phyloP scores from a whole-genome alignment of 2,797 vertebrate species.

The Sebastes steindachneri region DNA sequence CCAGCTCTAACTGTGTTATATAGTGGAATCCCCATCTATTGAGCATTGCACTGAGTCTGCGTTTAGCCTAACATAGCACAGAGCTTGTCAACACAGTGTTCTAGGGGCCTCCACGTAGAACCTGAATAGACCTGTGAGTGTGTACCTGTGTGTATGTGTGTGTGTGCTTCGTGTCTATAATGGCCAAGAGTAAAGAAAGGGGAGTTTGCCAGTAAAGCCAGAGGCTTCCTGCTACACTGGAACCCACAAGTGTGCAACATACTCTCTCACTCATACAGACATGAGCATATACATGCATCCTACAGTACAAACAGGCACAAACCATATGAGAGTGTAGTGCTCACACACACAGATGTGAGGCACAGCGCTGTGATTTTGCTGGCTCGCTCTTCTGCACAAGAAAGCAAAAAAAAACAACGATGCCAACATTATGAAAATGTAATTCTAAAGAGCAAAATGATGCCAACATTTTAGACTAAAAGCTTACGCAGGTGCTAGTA shows the following conservation, averaged over 20 bases:
- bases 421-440: slow-evolving; percentile 21
- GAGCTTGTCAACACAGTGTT: slow-evolving; percentile 70
- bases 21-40: slow-evolving; percentile 70
- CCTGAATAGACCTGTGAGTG: slow-evolving; percentile 66
- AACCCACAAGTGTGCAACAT: slow-evolving; percentile 39
- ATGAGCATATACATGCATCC: not conserved
- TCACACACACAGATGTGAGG: not conserved
- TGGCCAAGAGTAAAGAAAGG: slow-evolving; percentile 67
- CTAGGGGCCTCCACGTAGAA: slow-evolving; percentile 75
- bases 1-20: slow-evolving; percentile 64
- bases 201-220: slow-evolving; percentile 81
- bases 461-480: slow-evolving; percentile 6
- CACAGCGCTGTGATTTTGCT: slow-evolving; percentile 1
- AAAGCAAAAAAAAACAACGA: slow-evolving; percentile 1
- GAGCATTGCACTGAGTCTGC: slow-evolving; percentile 75
- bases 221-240: slow-evolving; percentile 72
- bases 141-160: not conserved
- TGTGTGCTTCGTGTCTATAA: slow-evolving; percentile 34
- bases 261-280: not conserved
- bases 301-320: not conserved
- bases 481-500: not conserved
- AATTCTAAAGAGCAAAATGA: slow-evolving; percentile 6
- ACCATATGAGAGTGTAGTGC: not conserved
- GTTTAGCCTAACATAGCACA: slow-evolving; percentile 66
- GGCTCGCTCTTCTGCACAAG: slow-evolving; percentile 5